A percentile compares a stretch with the other conserved stretches of the same genome.
Evolutionary conservation across 1,140 invertebrate species (phyloP).

Genomic region (Coenobita brevimanus): DNA sequence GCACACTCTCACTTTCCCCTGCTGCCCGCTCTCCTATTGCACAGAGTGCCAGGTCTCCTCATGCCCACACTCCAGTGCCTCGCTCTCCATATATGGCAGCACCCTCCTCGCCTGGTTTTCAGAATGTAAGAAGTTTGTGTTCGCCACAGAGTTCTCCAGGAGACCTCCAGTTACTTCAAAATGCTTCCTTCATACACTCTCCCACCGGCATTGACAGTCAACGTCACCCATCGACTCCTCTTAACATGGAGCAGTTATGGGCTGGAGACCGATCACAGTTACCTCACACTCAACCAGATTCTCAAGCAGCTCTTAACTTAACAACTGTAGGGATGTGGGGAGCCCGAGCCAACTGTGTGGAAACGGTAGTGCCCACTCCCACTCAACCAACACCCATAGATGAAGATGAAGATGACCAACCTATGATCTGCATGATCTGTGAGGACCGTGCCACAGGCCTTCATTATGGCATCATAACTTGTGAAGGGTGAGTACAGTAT

Average conservation of each 20-base stretch:
- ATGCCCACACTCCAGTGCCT: constrained; percentile 46
- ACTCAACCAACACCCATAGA: constrained; percentile 40
- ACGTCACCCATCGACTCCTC: constrained; percentile 75
- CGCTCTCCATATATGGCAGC: constrained; percentile 56
- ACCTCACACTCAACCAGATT: constrained; percentile 74
- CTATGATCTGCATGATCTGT: constrained; percentile 98
- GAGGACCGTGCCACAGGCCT: constrained; percentile 97
- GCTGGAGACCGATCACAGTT: constrained; percentile 88
- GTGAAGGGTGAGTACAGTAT: constrained; percentile 92
- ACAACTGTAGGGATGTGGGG: constrained; percentile 70
- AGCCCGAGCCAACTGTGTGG: constrained; percentile 29
- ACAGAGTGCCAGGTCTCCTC: constrained; percentile 61
- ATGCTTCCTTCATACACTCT: constrained; percentile 62
- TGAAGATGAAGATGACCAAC: constrained; percentile 86
- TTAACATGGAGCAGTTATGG: constrained; percentile 94
- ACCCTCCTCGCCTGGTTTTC: constrained; percentile 53
- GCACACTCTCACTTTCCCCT: constrained; percentile 59
- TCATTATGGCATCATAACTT: constrained; percentile 98
- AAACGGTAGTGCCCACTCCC: constrained; percentile 11
- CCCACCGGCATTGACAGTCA: constrained; percentile 62
- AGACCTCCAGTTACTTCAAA: constrained; percentile 49
- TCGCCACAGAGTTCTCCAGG: constrained; percentile 38
- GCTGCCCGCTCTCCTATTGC: constrained; percentile 56
- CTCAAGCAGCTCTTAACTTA: constrained; percentile 71
- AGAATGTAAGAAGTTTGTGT: constrained; percentile 37